These are phyloP conservation scores for Ancistrus triradiatus DNA, from an alignment of 2,113 vertebrate species.

Conservation along the genomic window DNA sequence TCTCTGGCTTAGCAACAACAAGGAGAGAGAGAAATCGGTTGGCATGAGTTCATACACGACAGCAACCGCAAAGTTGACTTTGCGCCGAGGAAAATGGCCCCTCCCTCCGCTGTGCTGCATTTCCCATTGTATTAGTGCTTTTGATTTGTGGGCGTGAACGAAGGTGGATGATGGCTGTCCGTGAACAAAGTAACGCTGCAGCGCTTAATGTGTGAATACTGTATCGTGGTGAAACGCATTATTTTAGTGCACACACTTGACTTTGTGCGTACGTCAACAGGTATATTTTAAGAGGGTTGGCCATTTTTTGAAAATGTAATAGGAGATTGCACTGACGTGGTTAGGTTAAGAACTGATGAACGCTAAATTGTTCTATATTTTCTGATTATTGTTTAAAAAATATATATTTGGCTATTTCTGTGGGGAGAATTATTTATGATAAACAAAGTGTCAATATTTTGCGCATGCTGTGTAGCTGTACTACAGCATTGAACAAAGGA, in stretches of 20 bases:
- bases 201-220: background rate
- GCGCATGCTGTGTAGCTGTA: constrained; percentile 13
- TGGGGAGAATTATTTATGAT: constrained; percentile 9
- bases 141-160: constrained; percentile 29
- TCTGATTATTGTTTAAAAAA: background rate
- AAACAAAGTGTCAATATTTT: constrained; percentile 15
- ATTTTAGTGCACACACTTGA: background rate
- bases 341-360: too few species aligned
- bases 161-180: constrained; percentile 8
- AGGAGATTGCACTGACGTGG: too few species aligned
- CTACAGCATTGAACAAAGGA: constrained; percentile 33
- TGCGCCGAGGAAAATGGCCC: constrained; percentile 58
- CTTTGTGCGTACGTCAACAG: constrained; percentile 22
- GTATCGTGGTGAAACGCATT: background rate
- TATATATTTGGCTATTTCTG: background rate
- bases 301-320: too few species aligned
- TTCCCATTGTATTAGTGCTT: constrained; percentile 44
- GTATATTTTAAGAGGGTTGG: background rate
- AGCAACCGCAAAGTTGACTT: constrained; percentile 65
- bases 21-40: constrained; percentile 42
- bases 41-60: constrained; percentile 58
- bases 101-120: constrained; percentile 42
- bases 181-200: constrained; percentile 10
- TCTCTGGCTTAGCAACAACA: too few species aligned
- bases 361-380: background rate